Evolutionary conservation across 2,797 vertebrate genomes (phyloP), one percentile per base, ranked within the genome.

Genomic region (Rhynchotus rufescens): DNA sequence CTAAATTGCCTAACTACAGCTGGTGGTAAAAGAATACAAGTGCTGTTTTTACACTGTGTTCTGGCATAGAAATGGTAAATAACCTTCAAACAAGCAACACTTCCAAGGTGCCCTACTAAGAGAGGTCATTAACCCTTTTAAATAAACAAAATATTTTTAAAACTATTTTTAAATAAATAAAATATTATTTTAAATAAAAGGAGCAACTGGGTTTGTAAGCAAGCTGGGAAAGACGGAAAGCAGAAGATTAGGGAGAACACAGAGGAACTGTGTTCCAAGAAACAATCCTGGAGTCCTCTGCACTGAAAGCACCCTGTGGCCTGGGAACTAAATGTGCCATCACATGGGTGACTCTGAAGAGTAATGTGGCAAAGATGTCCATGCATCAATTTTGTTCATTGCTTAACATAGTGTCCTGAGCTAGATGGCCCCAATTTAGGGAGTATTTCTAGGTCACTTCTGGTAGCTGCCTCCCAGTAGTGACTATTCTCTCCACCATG

Each of bases 41-140:
- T 32, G 40, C 60, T 68, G 68, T 57, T 80, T 65, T 65, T 45
- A 62, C 65, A 25, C 30, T 2, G 7, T 3, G 32, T 44, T 47
- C 51, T 38, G 34, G 51, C 64, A 57, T 4, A 74, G 84, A 80
- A 92, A 92, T 87, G 84, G 54, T 62, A 74, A 94, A 60, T 86
- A 61, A 71, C 49, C 62, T 34, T 40, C 61, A 66, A 69, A 71
- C 34, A 52, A 65, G 51, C 1, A 9, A 32, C 51, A 14, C 67
- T 65, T 85, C 59, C 49, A 11, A 57, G 59, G 11, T 52, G 59
- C 38, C 17, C 52, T 44, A 2, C 52, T 40, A 68, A 17, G 68
- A 45, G 51, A 52, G 56, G 73, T 80, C 59, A 9, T 74, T 21
- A 71, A 47, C 40, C 67, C 76, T 74, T 77, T 45, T 66, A 65